Base-by-base conservation (phyloP, 2,113 vertebrate species). In the Isichthys henryi region DNA sequence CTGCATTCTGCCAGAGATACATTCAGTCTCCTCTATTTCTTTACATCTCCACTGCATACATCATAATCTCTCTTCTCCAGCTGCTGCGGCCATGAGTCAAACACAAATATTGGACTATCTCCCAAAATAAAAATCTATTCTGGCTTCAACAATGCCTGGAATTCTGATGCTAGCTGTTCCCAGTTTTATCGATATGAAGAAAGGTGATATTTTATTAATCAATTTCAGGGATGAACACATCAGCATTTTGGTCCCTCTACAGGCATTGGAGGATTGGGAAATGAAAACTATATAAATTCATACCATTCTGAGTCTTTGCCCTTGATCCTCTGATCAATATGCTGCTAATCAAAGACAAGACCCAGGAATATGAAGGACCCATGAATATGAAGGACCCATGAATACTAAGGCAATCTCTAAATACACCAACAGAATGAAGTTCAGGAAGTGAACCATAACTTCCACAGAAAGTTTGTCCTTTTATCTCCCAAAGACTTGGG, bases 191-290 rank as follows among this genome's bases (percentile, higher is more conserved):
- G 91, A 91, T 87, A 48, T n/a, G 35, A n/a, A 80, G 48, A 53
- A 53, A 53, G 49, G 48, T 82, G 88, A 88, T 88, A 80, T 82
- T 80, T 88, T 39, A 88, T 88, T 82, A 39, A 88, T 17, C 48
- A 91, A 90, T 91, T 90, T 92, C 92, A 92, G 84, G 92, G 90
- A 92, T 88, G 7, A 49, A 88, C 87, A 48, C 89, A 92, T 94
- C 92, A 94, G 93, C 94, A 89, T 91, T 94, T 93, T 92, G 86
- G 90, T 89, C 88, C 91, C 92, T 19, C n/a, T 89, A 90, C 88
- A 88, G 52, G 53, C 90, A 70, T 21, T 23, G 70, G 88, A 87
- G 91, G 84, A 91, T 94, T 92, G 92, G 92, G 91, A 92, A 92
- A 92, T 90, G 86, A 91, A 92, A 93, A 87, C 86, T 90, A 93